These are phyloP conservation scores for Papilio elwesi DNA, from an alignment of 2,888 invertebrate genomes.

Conservation along the genomic window DNA sequence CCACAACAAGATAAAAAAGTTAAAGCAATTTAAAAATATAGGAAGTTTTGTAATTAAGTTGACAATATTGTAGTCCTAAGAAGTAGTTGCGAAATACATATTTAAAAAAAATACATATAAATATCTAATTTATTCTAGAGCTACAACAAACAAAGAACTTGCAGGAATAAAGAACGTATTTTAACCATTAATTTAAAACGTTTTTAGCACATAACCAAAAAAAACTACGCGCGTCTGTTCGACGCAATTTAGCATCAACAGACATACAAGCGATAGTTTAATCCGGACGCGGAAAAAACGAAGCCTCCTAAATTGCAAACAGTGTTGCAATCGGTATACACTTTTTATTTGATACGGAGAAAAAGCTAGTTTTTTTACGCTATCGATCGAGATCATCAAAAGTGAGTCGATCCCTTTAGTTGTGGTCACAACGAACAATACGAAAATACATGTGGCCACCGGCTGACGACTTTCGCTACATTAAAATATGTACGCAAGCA, in stretches of 20 bases:
- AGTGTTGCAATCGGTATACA: conserved; percentile 63
- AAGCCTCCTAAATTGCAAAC: conserved; percentile 75
- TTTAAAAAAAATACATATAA: no score
- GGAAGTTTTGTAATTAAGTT: no score
- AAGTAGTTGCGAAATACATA: no score
- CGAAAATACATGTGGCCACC: conserved; percentile 79
- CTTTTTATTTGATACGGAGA: conserved; percentile 55
- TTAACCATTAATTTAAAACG: no score
- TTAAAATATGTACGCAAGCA: conserved; percentile 45
- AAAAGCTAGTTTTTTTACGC: conserved; percentile 57
- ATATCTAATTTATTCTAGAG: no score
- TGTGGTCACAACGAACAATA: conserved; percentile 77
- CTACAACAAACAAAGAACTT: no score
- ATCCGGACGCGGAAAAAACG: conserved; percentile 72
- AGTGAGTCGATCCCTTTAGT: conserved; percentile 60
- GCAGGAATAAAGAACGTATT: no score
- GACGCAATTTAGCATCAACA: conserved; percentile 4
- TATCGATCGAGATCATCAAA: conserved; percentile 72
- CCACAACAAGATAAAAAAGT: no score
- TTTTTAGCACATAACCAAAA: neutral
- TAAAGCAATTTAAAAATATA: no score
- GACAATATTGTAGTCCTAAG: no score
- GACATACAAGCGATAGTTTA: conserved; percentile 45
- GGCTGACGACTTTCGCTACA: conserved; percentile 66
- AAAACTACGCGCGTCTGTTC: neutral